Conservation (phyloP, 2,113 vertebrate species). For the Rhinolophus sinicus region DNA sequence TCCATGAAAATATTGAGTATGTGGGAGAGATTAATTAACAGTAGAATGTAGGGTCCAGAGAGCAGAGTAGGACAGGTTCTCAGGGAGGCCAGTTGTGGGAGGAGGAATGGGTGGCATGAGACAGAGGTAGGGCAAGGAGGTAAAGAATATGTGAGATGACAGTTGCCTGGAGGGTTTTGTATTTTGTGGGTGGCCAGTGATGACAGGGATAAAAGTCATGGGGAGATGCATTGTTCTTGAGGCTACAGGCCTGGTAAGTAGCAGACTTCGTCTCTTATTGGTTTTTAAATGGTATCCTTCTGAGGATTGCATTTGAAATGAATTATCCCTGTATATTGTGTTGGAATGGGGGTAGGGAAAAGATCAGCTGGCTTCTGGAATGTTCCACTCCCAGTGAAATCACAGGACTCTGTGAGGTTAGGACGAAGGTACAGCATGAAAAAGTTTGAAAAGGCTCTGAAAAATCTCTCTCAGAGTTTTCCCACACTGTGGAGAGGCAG, state of each 20-base stretch:
- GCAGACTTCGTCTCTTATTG: neutral
- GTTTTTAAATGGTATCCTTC: constrained; percentile 39
- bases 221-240: constrained; percentile 26
- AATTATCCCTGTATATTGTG: neutral
- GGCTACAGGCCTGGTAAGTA: neutral
- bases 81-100: neutral
- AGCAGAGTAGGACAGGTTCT: neutral
- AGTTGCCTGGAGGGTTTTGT: neutral
- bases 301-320: constrained; percentile 4
- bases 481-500: too few relatives aligned
- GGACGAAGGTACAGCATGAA: neutral
- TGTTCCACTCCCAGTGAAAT: neutral
- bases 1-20: neutral
- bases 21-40: neutral
- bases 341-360: neutral
- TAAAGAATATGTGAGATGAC: neutral
- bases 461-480: neutral
- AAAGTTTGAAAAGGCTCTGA: neutral
- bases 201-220: neutral
- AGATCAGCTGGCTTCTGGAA: neutral
- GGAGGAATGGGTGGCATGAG: neutral
- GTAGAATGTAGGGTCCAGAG: neutral
- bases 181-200: neutral
- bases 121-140: neutral
- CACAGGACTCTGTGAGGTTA: neutral